Base-by-base conservation (phyloP, 1,140 invertebrate genomes). In the Drosophila sproati region DNA sequence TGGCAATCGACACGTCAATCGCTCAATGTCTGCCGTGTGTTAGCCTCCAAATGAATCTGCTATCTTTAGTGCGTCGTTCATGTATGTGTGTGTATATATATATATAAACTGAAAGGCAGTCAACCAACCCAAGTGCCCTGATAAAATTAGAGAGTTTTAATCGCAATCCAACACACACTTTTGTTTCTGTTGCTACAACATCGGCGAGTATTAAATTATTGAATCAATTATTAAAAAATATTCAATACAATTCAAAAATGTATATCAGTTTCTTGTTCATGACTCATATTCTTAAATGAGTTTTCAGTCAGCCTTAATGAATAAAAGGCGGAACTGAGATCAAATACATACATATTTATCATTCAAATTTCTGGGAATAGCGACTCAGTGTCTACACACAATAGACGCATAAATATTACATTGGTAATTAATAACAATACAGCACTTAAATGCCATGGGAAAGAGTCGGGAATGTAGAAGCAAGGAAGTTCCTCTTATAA, bases 321-420 rank as follows among this genome's bases (percentile, higher is more conserved):
- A 10, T 39, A 67, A 63, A 76, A 80, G 60, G 68, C 82, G 82
- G 81, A 83, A 85, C 81, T 77, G 69, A 51, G 77, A 67, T 71
- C 8, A 48, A 64, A 35, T 56, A 64, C 10, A 47, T 20, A 0
- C 35, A 37, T 5, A 43, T 43, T 43, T n/a, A 39, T 48, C 45
- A 45, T 31, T 64, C 6, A 45, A 45, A 37, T 54, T 37, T 29
- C 39, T 61, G 48, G 32, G 48, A 52, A 69, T 50, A 39, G 43
- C 31, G 34, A 28, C 12, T 12, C 32, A 68, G 20, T 51, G 12
- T 6, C 20, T 35, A 28, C 2, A 4, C 28, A 50, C 28, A 50
- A 50, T 50, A 48, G 47, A 29, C 3, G 10, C 2, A 43, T 31
- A 50, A n/a, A n/a, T 8, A 32, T 37, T 47, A 20, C 20, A 20